phyloP scores from a whole-genome alignment of 2,797 vertebrate genomes.

The Lepilemur ruficaudatus region DNA sequence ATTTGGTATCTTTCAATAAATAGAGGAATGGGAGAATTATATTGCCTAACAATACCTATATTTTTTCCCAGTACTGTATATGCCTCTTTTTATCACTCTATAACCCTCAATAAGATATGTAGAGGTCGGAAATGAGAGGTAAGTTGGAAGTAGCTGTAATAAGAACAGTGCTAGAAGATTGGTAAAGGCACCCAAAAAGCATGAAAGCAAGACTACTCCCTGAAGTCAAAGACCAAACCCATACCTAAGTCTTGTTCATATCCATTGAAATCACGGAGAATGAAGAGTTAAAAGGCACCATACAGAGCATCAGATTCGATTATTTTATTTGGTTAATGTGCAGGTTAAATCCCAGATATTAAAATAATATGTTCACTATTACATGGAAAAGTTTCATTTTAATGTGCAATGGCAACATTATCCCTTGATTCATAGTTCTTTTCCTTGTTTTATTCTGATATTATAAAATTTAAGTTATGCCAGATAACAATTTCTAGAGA shows the following conservation, averaged over 20 bases:
- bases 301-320: not conserved
- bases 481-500: not conserved
- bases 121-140: not conserved
- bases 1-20: not conserved
- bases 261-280: not conserved
- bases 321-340: not conserved
- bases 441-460: not conserved
- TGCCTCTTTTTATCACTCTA: not conserved
- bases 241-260: not conserved
- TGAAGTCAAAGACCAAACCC: too few relatives aligned
- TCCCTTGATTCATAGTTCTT: not conserved
- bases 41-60: not conserved
- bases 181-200: not conserved
- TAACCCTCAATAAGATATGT: not conserved
- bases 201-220: accelerated
- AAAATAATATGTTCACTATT: not conserved
- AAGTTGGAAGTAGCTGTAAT: not conserved
- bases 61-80: not conserved
- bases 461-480: not conserved
- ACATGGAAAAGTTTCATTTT: not conserved
- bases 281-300: not conserved
- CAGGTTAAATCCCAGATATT: not conserved
- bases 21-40: not conserved
- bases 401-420: not conserved
- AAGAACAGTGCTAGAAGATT: not conserved